Evolutionary conservation across 2,888 invertebrate species (phyloP).

Genomic region (Hydraecia micacea): DNA sequence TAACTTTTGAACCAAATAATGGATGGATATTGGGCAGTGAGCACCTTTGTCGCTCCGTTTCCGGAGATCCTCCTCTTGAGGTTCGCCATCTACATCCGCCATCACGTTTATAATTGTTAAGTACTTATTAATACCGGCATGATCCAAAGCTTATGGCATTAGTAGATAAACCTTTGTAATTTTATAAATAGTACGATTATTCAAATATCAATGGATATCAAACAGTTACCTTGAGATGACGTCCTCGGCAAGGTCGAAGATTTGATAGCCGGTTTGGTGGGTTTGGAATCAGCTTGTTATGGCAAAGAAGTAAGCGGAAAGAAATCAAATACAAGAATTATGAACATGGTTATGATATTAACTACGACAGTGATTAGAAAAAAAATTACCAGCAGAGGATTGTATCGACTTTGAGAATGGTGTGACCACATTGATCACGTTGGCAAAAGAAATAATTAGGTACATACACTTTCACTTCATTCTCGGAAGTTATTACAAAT

Average conservation of each 20-base stretch:
- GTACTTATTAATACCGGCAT: slow-evolving; percentile 49
- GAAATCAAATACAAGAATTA: slow-evolving; percentile 89
- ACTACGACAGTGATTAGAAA: slow-evolving; percentile 80
- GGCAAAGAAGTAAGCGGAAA: slow-evolving; percentile 90
- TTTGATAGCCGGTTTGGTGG: slow-evolving; percentile 99
- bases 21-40: not conserved
- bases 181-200: slow-evolving; percentile 55
- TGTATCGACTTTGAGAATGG: slow-evolving; percentile 59
- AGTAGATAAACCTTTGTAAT: slow-evolving; percentile 56
- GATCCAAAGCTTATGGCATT: slow-evolving; percentile 64
- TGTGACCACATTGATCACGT: slow-evolving; percentile 50
- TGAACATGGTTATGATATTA: slow-evolving; percentile 84
- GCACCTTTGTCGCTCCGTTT: not conserved
- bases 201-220: slow-evolving; percentile 76
- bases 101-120: slow-evolving; percentile 34
- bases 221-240: slow-evolving; percentile 96
- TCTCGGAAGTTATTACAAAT: slow-evolving; percentile 55
- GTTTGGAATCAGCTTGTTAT: slow-evolving; percentile 96
- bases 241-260: slow-evolving; percentile 98
- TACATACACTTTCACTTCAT: slow-evolving; percentile 57
- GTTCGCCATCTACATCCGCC: slow-evolving; percentile 27
- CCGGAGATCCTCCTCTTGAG: slow-evolving; percentile 27
- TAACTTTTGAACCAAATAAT: not conserved
- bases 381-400: slow-evolving; percentile 57
- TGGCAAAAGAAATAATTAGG: slow-evolving; percentile 24